Percentiles rank a stretch among this genome's conserved stretches.
Evolutionary conservation across 2,113 vertebrate genomes (phyloP).

Genomic region (Pseudorasbora parva): DNA sequence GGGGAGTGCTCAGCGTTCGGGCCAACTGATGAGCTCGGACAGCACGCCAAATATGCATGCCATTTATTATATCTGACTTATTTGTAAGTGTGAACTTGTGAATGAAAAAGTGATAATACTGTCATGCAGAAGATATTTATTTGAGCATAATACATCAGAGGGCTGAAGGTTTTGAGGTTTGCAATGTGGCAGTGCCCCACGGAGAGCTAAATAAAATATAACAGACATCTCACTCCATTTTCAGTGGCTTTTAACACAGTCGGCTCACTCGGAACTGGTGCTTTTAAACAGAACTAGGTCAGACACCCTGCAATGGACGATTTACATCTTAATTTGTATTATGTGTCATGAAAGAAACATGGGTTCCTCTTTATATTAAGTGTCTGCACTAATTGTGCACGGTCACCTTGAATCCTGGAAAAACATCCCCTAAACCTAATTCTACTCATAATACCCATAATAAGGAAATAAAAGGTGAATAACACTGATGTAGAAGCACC

Average conservation of each 20-base stretch:
- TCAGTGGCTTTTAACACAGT: background rate
- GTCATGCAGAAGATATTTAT: background rate
- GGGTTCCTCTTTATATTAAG: too few relatives aligned
- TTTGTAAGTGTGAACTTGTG: too few relatives aligned
- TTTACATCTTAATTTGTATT: background rate
- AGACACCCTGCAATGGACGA: background rate
- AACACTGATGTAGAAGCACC: too few relatives aligned
- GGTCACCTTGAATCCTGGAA: too few relatives aligned
- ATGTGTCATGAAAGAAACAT: background rate
- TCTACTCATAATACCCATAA: too few relatives aligned
- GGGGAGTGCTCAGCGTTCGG: too few relatives aligned
- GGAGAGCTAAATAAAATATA: slow-evolving; percentile 28
- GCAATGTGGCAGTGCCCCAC: background rate
- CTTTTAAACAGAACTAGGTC: slow-evolving; percentile 27
- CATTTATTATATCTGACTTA: too few relatives aligned
- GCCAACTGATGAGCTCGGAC: too few relatives aligned
- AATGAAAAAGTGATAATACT: background rate
- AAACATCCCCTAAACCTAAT: too few relatives aligned
- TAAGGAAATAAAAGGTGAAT: too few relatives aligned
- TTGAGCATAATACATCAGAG: background rate
- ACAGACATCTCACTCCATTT: background rate
- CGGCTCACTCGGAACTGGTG: background rate
- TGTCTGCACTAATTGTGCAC: too few relatives aligned
- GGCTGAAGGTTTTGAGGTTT: background rate
- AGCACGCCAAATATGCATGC: too few relatives aligned